These are phyloP conservation scores for Toxotes lorentzi DNA, from an alignment of 2,797 vertebrate species.

Conservation along the genomic window DNA sequence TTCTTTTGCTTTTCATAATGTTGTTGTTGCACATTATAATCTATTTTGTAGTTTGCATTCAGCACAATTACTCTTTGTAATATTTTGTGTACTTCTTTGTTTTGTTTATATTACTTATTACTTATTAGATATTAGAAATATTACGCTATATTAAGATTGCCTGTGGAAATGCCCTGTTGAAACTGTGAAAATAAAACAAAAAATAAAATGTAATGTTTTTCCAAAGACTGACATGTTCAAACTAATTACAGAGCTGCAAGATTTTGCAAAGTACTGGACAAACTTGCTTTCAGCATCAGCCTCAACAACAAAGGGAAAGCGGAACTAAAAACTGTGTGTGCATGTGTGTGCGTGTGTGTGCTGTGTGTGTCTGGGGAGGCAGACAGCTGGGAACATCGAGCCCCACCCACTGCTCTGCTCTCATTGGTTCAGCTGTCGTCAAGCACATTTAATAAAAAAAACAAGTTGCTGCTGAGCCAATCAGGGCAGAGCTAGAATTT, in stretches of 20 bases:
- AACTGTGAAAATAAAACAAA: background rate
- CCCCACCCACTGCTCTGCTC: slow-evolving; percentile 56
- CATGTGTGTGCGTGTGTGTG: slow-evolving; percentile 29
- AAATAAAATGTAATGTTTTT: background rate
- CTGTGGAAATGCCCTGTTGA: background rate
- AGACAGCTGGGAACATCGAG: slow-evolving; percentile 64
- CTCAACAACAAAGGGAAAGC: slow-evolving; percentile 73
- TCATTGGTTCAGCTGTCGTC: slow-evolving; percentile 84
- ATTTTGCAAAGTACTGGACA: background rate
- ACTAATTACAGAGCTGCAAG: slow-evolving; percentile 25
- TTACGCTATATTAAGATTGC: background rate
- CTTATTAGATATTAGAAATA: background rate
- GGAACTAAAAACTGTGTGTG: slow-evolving; percentile 64
- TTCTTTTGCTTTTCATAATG: background rate
- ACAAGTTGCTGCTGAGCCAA: slow-evolving; percentile 73
- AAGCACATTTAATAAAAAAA: slow-evolving; percentile 67
- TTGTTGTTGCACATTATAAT: background rate
- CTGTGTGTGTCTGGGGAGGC: slow-evolving; percentile 17
- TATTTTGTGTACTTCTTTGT: background rate
- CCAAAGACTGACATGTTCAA: slow-evolving; percentile 11
- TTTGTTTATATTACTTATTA: background rate
- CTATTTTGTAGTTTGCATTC: background rate
- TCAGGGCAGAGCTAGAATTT: slow-evolving; percentile 61
- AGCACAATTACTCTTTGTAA: background rate
- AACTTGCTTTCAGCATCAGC: slow-evolving; percentile 35